Conservation (phyloP, 2,113 vertebrate genomes). For the Mesembrinibis cayennensis region DNA sequence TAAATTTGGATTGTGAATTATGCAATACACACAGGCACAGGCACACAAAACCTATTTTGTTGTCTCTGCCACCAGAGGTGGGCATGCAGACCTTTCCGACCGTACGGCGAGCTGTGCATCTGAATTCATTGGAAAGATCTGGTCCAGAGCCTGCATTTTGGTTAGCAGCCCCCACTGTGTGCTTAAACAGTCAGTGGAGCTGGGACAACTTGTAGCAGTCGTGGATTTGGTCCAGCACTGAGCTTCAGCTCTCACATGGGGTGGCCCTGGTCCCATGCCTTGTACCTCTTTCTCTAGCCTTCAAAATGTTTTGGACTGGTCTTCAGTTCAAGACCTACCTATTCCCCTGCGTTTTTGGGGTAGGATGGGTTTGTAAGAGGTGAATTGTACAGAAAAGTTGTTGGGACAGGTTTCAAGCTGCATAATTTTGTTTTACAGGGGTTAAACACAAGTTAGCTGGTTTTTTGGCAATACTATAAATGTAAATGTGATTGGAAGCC, state of each 20-base stretch:
- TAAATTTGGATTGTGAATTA: neutral
- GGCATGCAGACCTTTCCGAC: neutral
- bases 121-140: neutral
- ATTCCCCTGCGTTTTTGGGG: neutral
- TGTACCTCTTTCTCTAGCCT: neutral
- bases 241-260: neutral
- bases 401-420: neutral
- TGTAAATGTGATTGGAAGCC: neutral
- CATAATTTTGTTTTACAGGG: neutral
- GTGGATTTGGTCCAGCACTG: neutral
- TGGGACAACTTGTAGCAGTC: rapidly evolving
- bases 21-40: neutral
- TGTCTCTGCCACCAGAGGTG: neutral
- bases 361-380: neutral
- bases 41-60: neutral
- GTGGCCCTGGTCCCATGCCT: neutral
- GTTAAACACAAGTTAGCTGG: neutral
- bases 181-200: neutral
- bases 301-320: neutral
- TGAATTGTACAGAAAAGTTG: neutral
- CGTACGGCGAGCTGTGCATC: neutral
- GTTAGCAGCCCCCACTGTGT: neutral
- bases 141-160: neutral
- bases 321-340: neutral
- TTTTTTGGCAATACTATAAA: neutral